Conservation (phyloP, 1,140 invertebrate species). For the Drosophila nigromelanica region DNA sequence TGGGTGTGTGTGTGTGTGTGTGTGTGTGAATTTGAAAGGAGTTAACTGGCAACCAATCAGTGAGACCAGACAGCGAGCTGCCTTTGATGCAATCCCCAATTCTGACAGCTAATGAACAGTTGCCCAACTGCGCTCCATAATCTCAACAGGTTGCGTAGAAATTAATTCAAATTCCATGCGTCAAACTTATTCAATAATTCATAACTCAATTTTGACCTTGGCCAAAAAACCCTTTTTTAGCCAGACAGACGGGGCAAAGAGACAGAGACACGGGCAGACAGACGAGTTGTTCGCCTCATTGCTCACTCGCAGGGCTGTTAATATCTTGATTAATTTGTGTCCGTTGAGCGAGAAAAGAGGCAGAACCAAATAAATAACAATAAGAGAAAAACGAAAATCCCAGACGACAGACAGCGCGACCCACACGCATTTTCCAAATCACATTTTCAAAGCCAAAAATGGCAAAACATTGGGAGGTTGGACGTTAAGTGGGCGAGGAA, state of each 20-base stretch:
- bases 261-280: not conserved
- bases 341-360: slow-evolving; percentile 21
- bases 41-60: slow-evolving; percentile 46
- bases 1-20: slow-evolving; percentile 8
- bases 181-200: slow-evolving; percentile 73
- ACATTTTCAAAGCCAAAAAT: slow-evolving; percentile 67
- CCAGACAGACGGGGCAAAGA: not conserved
- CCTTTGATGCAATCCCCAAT: slow-evolving; percentile 11
- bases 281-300: slow-evolving; percentile 21
- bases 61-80: slow-evolving; percentile 14
- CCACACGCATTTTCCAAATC: slow-evolving; percentile 76
- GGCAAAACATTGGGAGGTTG: slow-evolving; percentile 11
- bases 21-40: slow-evolving; percentile 18
- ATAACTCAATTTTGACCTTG: slow-evolving; percentile 61
- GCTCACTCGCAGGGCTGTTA: slow-evolving; percentile 62
- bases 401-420: slow-evolving; percentile 21
- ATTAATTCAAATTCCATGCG: slow-evolving; percentile 65
- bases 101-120: slow-evolving; percentile 46
- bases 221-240: slow-evolving; percentile 32
- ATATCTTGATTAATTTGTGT: slow-evolving; percentile 75
- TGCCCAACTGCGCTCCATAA: slow-evolving; percentile 31
- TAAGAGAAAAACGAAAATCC: slow-evolving; percentile 16
- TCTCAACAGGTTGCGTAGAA: slow-evolving; percentile 35
- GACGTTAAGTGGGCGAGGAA: too few relatives aligned
- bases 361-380: slow-evolving; percentile 13